Percentiles rank a stretch among this genome's conserved stretches.
phyloP scores from a whole-genome alignment of 1,140 invertebrate genomes.

The Mercenaria mercenaria region DNA sequence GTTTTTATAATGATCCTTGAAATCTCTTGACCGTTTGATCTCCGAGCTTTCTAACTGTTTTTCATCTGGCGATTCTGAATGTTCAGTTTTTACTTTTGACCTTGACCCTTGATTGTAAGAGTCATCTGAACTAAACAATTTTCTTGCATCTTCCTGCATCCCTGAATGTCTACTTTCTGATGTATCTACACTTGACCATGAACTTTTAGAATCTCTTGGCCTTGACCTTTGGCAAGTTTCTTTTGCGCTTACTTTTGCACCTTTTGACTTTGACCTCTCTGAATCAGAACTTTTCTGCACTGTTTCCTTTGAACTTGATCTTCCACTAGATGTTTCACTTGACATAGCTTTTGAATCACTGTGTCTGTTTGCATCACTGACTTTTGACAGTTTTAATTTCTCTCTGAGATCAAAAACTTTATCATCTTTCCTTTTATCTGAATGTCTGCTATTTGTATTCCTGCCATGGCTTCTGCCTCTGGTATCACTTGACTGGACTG shows the following conservation, averaged over 20 bases:
- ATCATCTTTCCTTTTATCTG: not conserved
- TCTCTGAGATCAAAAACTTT: not conserved
- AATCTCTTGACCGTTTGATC: not conserved
- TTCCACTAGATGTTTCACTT: not conserved
- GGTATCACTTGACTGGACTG: not conserved
- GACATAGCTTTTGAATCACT: not conserved
- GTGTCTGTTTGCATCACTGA: no score
- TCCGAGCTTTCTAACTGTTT: not conserved
- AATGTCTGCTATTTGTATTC: not conserved
- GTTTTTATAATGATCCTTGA: not conserved
- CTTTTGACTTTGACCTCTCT: constrained; percentile 22
- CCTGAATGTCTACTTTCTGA: not conserved
- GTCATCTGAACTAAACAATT: not conserved
- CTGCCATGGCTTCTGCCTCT: not conserved
- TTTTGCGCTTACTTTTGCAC: not conserved
- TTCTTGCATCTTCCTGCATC: not conserved
- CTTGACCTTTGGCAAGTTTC: not conserved
- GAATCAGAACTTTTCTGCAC: not conserved
- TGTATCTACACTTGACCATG: not conserved
- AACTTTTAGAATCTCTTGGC: not conserved
- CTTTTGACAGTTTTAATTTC: constrained; percentile 7
- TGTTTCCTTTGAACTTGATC: not conserved
- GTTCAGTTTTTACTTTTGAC: not conserved
- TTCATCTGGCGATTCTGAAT: not conserved
- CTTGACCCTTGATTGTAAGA: not conserved